Conservation (phyloP, 1,140 invertebrate genomes). For the Dinoponera quadriceps region DNA sequence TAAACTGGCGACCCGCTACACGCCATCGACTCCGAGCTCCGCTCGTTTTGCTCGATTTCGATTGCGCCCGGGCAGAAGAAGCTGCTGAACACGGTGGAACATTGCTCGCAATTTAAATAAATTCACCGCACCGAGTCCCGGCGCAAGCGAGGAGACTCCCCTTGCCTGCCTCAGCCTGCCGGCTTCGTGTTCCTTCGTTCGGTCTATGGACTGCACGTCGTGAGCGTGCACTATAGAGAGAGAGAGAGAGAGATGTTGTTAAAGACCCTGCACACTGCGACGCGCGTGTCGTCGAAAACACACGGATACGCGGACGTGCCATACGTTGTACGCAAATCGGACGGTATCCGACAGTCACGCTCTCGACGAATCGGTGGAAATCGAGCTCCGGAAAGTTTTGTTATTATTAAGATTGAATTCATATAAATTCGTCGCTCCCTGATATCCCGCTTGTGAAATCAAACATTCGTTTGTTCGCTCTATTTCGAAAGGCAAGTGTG, state of each 20-base stretch:
- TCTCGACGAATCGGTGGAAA: no score
- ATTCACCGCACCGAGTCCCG: constrained; percentile 75
- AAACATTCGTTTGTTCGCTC: no score
- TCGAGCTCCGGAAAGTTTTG: no score
- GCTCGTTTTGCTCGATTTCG: constrained; percentile 81
- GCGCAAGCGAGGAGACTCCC: constrained; percentile 6
- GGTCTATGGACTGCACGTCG: neutral
- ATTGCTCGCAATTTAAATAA: constrained; percentile 85
- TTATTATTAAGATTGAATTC: no score
- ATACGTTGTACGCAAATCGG: neutral
- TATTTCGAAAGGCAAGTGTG: no score
- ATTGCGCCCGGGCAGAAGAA: constrained; percentile 79
- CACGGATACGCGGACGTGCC: neutral
- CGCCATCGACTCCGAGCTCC: constrained; percentile 51
- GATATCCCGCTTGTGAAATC: no score
- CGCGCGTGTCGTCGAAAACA: constrained; percentile 4
- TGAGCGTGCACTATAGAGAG: constrained; percentile 9
- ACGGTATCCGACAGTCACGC: no score
- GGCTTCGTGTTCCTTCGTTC: neutral
- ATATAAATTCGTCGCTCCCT: no score
- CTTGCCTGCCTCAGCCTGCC: neutral
- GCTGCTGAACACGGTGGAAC: constrained; percentile 85
- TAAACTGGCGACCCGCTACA: constrained; percentile 68
- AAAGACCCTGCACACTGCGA: constrained; percentile 27
- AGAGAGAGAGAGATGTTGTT: constrained; percentile 17